Evolutionary conservation across 2,113 vertebrate genomes (phyloP).

Genomic region (Acrocephalus arundinaceus): DNA sequence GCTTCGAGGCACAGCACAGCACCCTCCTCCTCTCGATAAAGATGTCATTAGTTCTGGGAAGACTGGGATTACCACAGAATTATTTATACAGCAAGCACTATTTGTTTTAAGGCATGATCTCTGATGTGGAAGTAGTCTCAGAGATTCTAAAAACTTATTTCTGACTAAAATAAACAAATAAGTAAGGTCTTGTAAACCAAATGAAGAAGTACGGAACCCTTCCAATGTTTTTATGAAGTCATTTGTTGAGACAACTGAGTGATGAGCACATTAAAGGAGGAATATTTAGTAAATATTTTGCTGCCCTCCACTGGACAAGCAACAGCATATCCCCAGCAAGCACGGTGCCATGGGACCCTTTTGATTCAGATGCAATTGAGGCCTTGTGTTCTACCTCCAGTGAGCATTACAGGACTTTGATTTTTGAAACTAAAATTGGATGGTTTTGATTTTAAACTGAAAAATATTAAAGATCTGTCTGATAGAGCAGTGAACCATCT

Average conservation of each 20-base stretch:
- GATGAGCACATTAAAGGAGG: neutral
- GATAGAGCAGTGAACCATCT: neutral
- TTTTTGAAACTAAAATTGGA: neutral
- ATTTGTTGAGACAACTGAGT: neutral
- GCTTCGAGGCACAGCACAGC: neutral
- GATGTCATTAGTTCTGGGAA: neutral
- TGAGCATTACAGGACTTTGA: neutral
- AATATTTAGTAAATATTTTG: constrained; percentile 42
- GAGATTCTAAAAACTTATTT: neutral
- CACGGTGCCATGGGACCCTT: accelerated
- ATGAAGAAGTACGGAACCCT: neutral
- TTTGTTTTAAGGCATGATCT: neutral
- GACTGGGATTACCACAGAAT: neutral
- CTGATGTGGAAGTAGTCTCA: neutral
- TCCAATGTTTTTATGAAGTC: neutral
- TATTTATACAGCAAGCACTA: neutral
- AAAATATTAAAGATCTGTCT: neutral
- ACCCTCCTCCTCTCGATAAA: neutral
- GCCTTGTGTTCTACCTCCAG: neutral
- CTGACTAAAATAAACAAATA: constrained; percentile 14
- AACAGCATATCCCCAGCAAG: neutral
- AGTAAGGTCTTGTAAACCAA: neutral
- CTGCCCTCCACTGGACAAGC: constrained; percentile 66
- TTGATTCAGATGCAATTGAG: neutral
- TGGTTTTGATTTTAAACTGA: neutral